Conservation (phyloP, 2,888 invertebrate species). For the Lydus trimaculatus region DNA sequence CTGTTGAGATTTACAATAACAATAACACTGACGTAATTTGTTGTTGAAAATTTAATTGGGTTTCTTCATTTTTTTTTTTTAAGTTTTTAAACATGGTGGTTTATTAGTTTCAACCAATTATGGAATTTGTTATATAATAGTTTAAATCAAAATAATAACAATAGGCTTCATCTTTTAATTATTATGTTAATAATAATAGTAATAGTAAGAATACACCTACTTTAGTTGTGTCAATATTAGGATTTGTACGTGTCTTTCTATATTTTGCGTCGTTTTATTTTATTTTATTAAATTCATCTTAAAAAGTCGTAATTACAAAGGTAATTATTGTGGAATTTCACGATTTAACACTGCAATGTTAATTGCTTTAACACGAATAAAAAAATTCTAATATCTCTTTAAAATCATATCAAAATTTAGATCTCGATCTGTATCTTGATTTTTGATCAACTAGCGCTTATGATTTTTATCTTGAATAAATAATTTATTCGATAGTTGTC, state of each 20-base stretch:
- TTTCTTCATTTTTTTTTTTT: too few relatives aligned
- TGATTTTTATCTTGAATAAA: too few relatives aligned
- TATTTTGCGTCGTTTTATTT: neutral
- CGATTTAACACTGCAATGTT: neutral
- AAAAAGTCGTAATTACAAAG: neutral
- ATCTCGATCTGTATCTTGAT: too few relatives aligned
- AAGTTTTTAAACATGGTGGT: neutral
- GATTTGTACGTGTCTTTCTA: neutral
- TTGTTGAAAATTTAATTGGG: neutral
- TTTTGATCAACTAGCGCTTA: too few relatives aligned
- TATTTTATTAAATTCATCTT: neutral
- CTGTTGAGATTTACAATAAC: neutral
- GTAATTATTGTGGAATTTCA: neutral
- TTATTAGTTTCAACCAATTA: constrained; percentile 1
- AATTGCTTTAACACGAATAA: neutral
- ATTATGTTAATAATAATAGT: neutral
- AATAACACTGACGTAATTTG: neutral
- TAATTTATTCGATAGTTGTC: too few relatives aligned
- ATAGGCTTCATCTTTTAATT: neutral
- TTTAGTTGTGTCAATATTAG: neutral
- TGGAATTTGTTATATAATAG: neutral
- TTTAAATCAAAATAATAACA: neutral
- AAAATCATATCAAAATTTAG: too few relatives aligned
- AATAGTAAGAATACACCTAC: neutral
- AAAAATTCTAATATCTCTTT: neutral